Evolutionary conservation across 2,797 vertebrate genomes (phyloP), one percentile per base, ranked within the genome.

Genomic region (Craterocephalus amniculus): DNA sequence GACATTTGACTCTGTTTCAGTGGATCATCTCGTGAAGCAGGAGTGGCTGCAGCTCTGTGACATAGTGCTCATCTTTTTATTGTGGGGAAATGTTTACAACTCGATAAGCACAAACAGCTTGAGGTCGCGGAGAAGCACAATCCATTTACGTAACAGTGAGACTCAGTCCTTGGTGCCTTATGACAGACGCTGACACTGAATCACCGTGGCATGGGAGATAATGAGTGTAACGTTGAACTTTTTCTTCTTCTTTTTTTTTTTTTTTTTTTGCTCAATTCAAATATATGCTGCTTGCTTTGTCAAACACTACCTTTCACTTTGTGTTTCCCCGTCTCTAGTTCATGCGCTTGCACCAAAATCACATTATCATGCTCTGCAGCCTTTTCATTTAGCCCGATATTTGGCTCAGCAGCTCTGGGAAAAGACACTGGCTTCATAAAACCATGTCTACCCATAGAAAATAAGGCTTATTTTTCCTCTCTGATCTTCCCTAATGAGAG

Each of bases 341-440:
- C 67, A 73, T n/a, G 51, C 24, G 32, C 61, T 78, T 70, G 70
- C 76, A 75, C 73, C 78, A 70, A 77, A 82, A 88, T 86, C 67
- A 67, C 72, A 89, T 92, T 87, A 87, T 72, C 79, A 87, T 85
- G 85, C 84, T 81, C 77, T 48, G 79, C 74, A 72, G 76, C 66
- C 65, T 84, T 73, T 85, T 88, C 73, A 66, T 87, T 80, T 74
- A 64, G 77, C 49, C 55, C 64, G 57, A 87, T 75, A 77, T 79
- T 80, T 72, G 70, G 74, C 81, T 88, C 72, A 68, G 81, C 14
- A 73, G 79, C 35, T 16, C 69, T 67, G 75, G 64, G 77, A 76
- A 81, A 83, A 75, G 67, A 74, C 69, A 62, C 26, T 65, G 57
- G 78, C 73, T 76, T 70, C 77, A 79, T 78, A 64, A 78, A 84